Conservation (phyloP, 2,113 vertebrate species). For the Antechinus stuartii region DNA sequence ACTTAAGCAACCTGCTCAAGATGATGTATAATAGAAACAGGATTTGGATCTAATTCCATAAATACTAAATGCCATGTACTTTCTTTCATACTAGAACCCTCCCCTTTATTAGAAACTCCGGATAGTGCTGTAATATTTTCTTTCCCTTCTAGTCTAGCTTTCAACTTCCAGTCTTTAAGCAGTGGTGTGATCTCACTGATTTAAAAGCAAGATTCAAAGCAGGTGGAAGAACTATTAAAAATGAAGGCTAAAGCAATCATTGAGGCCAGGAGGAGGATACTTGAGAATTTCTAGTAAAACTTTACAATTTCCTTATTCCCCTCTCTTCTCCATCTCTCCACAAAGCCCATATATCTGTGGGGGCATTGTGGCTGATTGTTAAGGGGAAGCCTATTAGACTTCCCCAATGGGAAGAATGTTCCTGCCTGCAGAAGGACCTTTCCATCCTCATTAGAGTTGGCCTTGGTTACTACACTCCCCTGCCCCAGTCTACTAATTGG, state of each 20-base stretch:
- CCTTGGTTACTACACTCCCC: not conserved
- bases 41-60: not conserved
- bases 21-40: not conserved
- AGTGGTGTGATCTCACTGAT: slow-evolving; percentile 14
- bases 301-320: slow-evolving; percentile 73
- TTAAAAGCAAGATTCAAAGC: slow-evolving; percentile 65
- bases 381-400: slow-evolving; percentile 12
- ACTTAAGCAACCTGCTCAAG: not conserved
- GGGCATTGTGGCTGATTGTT: slow-evolving; percentile 45
- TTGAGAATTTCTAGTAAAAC: slow-evolving; percentile 77
- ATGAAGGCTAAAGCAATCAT: slow-evolving; percentile 51
- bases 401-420: not conserved
- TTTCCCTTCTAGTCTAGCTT: not conserved
- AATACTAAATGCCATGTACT: not conserved
- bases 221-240: slow-evolving; percentile 69
- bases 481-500: not conserved
- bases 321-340: slow-evolving; percentile 64
- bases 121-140: not conserved
- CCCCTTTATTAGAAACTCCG: not conserved
- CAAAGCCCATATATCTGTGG: slow-evolving; percentile 51
- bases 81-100: not conserved
- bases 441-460: not conserved
- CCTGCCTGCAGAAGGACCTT: not conserved
- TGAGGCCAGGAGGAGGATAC: slow-evolving; percentile 64
- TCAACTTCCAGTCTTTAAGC: not conserved